These are phyloP conservation scores for Pontoporia blainvillei DNA, from an alignment of 2,113 vertebrate genomes.

Conservation along the genomic window DNA sequence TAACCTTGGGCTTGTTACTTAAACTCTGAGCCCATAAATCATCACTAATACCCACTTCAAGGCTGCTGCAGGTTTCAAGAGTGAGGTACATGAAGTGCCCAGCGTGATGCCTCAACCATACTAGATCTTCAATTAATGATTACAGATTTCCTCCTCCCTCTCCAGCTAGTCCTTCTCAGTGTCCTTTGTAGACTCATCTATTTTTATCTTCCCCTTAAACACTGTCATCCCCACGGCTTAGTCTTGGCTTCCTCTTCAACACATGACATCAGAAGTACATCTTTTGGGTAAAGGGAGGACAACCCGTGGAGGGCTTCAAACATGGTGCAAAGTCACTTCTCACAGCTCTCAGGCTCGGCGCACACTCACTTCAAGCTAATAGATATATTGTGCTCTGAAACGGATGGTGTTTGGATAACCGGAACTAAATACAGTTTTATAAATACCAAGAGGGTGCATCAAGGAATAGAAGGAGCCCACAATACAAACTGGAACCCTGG, in stretches of 20 bases:
- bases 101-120: rapidly evolving
- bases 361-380: not conserved
- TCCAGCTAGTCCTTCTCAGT: not conserved
- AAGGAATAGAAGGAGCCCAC: not conserved
- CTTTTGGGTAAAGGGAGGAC: not conserved
- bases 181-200: not conserved
- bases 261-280: not conserved
- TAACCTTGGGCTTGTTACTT: not conserved
- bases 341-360: no score
- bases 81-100: not conserved
- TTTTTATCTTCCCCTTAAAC: not conserved
- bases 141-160: not conserved
- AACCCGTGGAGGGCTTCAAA: not conserved
- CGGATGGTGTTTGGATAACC: not conserved
- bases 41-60: not conserved
- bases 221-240: no score
- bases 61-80: not conserved
- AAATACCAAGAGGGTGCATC: not conserved
- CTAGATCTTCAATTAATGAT: not conserved
- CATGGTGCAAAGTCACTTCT: not conserved
- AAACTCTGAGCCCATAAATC: not conserved
- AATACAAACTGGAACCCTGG: not conserved
- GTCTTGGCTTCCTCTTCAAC: not conserved
- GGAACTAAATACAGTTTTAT: not conserved
- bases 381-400: not conserved